phyloP scores from a whole-genome alignment of 23 tunicate species.

The Oikopleura albicans region DNA sequence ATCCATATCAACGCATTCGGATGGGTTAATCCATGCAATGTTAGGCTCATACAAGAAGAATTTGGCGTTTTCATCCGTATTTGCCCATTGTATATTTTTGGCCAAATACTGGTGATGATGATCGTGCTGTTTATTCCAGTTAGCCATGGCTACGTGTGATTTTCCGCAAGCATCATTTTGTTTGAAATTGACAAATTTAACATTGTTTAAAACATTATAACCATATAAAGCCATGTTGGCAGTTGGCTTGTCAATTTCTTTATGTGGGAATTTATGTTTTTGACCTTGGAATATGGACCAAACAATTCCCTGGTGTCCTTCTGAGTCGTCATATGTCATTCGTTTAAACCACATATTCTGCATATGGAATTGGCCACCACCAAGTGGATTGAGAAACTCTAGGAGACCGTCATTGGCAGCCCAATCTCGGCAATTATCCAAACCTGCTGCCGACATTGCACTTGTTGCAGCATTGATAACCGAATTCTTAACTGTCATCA shows the following conservation, averaged over 20 bases:
- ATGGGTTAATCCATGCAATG: slow-evolving; percentile 10
- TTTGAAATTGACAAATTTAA: not conserved
- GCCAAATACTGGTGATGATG: not conserved
- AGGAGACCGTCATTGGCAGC: not conserved
- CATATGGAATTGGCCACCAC: not conserved
- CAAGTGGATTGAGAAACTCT: not conserved
- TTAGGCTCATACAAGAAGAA: not conserved
- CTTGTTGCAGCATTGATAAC: not conserved
- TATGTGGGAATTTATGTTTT: slow-evolving; percentile 13
- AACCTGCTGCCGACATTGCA: not conserved
- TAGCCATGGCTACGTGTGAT: not conserved
- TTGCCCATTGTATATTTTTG: not conserved
- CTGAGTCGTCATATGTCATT: not conserved
- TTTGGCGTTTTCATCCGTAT: not conserved
- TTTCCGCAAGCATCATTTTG: not conserved
- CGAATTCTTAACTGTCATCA: not conserved
- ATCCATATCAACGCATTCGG: slow-evolving; percentile 76
- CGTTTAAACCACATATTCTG: not conserved
- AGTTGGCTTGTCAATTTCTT: not conserved
- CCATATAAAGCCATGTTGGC: not conserved
- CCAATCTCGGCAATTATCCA: not conserved
- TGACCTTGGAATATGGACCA: slow-evolving; percentile 2
- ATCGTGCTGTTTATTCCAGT: not conserved
- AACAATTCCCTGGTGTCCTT: not conserved
- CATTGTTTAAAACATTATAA: not conserved